Percentiles rank a stretch among this genome's conserved stretches.
Evolutionary conservation across 2,113 vertebrate genomes (phyloP).

Genomic region (Tragelaphus buxtoni): DNA sequence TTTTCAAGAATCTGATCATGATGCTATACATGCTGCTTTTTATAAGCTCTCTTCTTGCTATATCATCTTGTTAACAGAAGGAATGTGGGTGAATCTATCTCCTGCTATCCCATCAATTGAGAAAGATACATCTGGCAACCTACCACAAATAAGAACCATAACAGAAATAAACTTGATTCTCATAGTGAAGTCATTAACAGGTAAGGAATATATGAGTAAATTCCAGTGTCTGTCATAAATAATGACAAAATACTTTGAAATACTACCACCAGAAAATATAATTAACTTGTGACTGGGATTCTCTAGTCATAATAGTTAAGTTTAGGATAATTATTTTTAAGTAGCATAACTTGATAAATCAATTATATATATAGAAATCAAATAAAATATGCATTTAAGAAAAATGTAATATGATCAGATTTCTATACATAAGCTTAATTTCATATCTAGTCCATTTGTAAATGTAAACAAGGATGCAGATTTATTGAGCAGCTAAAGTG

Average conservation of each 20-base stretch:
- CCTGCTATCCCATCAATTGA: background rate
- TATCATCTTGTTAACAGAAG: slow-evolving; percentile 32
- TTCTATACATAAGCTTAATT: background rate
- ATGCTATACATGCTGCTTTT: slow-evolving; percentile 12
- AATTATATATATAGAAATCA: background rate
- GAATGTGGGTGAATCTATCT: slow-evolving; percentile 22
- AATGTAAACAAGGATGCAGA: background rate
- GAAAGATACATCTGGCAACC: slow-evolving; percentile 23
- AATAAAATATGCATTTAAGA: background rate
- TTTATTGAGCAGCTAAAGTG: background rate
- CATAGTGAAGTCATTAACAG: background rate
- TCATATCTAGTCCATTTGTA: background rate
- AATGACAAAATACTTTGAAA: background rate
- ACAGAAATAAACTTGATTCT: background rate
- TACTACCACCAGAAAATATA: background rate
- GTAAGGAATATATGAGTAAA: background rate
- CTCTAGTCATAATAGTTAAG: background rate
- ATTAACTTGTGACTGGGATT: background rate
- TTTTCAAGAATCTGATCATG: background rate
- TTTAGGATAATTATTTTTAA: background rate
- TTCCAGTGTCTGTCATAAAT: background rate
- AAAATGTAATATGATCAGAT: background rate
- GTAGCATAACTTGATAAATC: background rate
- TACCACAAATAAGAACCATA: background rate
- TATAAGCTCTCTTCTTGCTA: slow-evolving; percentile 7